Conservation (phyloP, 1,140 invertebrate genomes). For the Saccostrea cuccullata region DNA sequence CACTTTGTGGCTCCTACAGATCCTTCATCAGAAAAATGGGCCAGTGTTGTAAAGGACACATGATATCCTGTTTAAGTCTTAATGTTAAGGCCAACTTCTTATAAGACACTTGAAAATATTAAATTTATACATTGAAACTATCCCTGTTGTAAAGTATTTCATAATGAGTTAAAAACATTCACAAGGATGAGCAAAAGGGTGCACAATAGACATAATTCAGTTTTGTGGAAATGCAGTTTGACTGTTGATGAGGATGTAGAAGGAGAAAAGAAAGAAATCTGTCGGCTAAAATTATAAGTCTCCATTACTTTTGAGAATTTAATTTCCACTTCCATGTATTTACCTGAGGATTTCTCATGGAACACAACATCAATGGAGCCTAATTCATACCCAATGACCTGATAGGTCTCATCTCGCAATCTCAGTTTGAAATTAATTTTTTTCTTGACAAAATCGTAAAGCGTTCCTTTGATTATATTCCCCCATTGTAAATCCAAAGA, state of each 20-base stretch:
- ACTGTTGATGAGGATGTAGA: not conserved
- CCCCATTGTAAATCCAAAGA: not conserved
- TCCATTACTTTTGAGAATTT: slow-evolving; percentile 3
- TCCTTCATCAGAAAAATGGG: slow-evolving; percentile 62
- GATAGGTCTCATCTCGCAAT: not conserved
- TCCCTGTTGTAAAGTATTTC: not conserved
- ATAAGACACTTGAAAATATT: too few relatives aligned
- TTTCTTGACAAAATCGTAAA: not conserved
- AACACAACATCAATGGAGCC: not conserved
- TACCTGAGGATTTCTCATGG: not conserved
- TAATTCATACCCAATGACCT: not conserved
- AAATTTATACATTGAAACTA: too few relatives aligned
- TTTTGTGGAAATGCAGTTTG: not conserved
- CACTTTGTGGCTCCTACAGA: slow-evolving; percentile 61
- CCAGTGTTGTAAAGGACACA: slow-evolving; percentile 52
- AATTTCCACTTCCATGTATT: not conserved
- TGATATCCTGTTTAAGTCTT: not conserved
- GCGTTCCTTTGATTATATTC: slow-evolving; percentile 13
- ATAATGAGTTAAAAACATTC: not conserved
- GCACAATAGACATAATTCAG: not conserved
- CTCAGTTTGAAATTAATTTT: not conserved
- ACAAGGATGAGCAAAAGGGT: not conserved
- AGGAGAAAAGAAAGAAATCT: not conserved
- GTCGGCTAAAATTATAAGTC: not conserved
- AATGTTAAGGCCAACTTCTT: not conserved